A percentile compares a stretch with the other conserved stretches of the same genome.
Conservation (phyloP, 2,113 vertebrate species). For the Hyperoodon ampullatus region DNA sequence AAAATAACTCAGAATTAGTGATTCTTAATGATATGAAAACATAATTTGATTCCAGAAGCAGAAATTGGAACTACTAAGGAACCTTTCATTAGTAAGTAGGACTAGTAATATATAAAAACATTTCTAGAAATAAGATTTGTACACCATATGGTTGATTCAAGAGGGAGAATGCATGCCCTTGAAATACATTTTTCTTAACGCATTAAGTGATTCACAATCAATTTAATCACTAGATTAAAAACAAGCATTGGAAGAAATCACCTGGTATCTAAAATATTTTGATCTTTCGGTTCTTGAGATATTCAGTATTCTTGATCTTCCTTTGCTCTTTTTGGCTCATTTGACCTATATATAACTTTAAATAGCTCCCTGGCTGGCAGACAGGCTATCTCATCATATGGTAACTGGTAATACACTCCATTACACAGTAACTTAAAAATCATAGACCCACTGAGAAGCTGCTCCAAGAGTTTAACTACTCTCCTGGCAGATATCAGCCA, state of each 20-base stretch:
- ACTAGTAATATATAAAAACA: background rate
- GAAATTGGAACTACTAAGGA: slow-evolving; percentile 8
- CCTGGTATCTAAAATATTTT: slow-evolving; percentile 41
- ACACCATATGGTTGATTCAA: slow-evolving; percentile 57
- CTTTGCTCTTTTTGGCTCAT: slow-evolving; percentile 82
- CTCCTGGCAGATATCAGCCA: slow-evolving; percentile 71
- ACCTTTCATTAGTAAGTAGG: background rate
- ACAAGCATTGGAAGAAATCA: slow-evolving; percentile 20
- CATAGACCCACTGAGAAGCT: slow-evolving; percentile 80
- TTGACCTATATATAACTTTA: slow-evolving; percentile 85
- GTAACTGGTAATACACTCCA: slow-evolving; percentile 84
- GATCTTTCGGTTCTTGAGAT: slow-evolving; percentile 57
- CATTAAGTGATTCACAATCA: slow-evolving; percentile 66
- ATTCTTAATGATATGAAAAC: slow-evolving; percentile 32
- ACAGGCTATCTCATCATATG: slow-evolving; percentile 84
- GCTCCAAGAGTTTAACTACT: slow-evolving; percentile 76
- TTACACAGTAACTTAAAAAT: slow-evolving; percentile 86
- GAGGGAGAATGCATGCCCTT: slow-evolving; percentile 37
- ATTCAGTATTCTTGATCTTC: slow-evolving; percentile 70
- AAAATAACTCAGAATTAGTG: background rate
- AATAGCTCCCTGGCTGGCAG: slow-evolving; percentile 83
- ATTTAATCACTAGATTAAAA: slow-evolving; percentile 62
- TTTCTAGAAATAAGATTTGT: slow-evolving; percentile 4
- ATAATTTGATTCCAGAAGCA: slow-evolving; percentile 26
- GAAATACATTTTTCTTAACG: slow-evolving; percentile 66